These are phyloP conservation scores for Okamejei kenojei DNA, from an alignment of 2,797 vertebrate species.

Conservation along the genomic window DNA sequence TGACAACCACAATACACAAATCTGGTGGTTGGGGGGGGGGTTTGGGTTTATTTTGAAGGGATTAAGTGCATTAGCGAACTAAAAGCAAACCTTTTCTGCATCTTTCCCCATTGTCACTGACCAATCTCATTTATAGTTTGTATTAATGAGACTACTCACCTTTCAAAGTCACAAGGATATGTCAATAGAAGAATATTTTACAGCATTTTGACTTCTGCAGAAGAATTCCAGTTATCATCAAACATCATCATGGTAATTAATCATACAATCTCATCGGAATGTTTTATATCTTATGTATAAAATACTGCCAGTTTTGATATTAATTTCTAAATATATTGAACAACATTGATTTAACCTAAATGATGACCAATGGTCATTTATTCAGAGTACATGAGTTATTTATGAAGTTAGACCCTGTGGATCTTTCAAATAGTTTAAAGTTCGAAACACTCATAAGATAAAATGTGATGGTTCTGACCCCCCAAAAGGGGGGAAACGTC, in stretches of 20 bases:
- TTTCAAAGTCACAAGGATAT: background rate
- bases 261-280: background rate
- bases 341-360: background rate
- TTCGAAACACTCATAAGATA: background rate
- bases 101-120: background rate
- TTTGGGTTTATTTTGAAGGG: background rate
- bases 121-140: background rate
- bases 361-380: background rate
- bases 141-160: background rate
- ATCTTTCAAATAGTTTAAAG: background rate
- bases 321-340: background rate
- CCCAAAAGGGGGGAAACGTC: no score
- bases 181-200: background rate
- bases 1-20: conserved; percentile 31
- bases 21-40: background rate
- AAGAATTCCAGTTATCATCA: background rate
- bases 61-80: background rate
- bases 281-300: background rate
- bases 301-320: background rate
- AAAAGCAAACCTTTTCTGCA: conserved; percentile 4
- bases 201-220: background rate
- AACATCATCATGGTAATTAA: background rate
- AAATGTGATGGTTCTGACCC: background rate
- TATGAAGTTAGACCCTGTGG: background rate
- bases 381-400: background rate